Base-by-base conservation (phyloP, 1,140 invertebrate species). In the Drosophila setifemur region DNA sequence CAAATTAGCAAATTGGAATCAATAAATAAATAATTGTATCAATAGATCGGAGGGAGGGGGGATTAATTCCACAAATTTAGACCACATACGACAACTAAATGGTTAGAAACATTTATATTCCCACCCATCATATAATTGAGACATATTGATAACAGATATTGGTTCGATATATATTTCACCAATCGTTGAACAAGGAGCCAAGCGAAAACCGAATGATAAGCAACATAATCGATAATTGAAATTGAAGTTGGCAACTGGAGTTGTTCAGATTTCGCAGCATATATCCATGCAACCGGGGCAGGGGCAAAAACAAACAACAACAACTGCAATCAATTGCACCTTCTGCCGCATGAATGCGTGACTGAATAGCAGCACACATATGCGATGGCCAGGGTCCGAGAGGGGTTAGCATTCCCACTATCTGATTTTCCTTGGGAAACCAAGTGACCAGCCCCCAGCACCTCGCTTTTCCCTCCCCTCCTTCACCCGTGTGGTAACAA, bases 261-360 rank as follows among this genome's bases (percentile, higher is more conserved):
- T 16, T 42, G 28, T 37, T 37, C 37, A 37, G 47, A 33, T 31
- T 39, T n/a, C 39, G 37, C 18, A 47, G 44, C 31, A 72, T 23
- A 35, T 18, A 26, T n/a, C n/a, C n/a, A n/a, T n/a, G 33, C 12
- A 35, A 16, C 14, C 8, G 23, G 49, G 50, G 29, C 50, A 21
- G 25, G 11, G 33, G 16, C 25, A 57, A 68, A 50, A 73, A 47
- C 49, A 63, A 57, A 31, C 37, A 76, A 71, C 54, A 77, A 73
- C 64, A 86, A 81, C 71, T 81, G 67, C 67, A 79, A 85, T 86
- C 81, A 85, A 86, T 85, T 86, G 81, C 81, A 86, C 73, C 74
- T 85, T 64, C 75, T 81, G 75, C 64, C 73, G 73, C 73, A 70
- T 83, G 78, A 83, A 71, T 71, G 78, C 81, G 68, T 58, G 64